Conservation (phyloP, 2,113 vertebrate species). For the Nothocercus nigrocapillus region DNA sequence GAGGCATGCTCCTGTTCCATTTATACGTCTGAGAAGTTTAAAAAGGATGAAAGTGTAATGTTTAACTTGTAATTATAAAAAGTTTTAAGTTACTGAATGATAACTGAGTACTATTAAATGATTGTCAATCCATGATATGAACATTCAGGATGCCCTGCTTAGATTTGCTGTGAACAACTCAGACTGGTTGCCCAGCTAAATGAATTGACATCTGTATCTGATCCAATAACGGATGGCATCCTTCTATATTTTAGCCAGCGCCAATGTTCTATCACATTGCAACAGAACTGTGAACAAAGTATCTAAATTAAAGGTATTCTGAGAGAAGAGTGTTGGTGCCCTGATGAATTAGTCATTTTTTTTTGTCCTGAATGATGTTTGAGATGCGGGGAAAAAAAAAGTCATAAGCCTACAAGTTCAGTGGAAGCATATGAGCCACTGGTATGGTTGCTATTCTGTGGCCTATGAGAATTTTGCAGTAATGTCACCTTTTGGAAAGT, state of each 20-base stretch:
- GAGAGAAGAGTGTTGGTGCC: background rate
- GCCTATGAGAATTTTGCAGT: rapidly evolving
- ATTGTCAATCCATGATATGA: background rate
- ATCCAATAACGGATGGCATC: background rate
- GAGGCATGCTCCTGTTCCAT: background rate
- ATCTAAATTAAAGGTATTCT: background rate
- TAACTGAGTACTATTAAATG: background rate
- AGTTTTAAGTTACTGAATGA: background rate
- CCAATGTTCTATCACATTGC: background rate
- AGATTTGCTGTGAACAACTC: background rate
- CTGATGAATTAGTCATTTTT: constrained; percentile 12
- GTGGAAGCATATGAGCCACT: background rate
- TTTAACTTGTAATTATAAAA: background rate
- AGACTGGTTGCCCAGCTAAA: background rate
- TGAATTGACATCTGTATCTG: background rate
- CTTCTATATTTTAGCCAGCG: constrained; percentile 9
- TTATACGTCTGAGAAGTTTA: background rate
- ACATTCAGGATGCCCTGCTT: background rate
- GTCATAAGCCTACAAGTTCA: background rate
- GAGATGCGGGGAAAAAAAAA: background rate
- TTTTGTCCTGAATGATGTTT: background rate
- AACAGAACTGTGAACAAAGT: background rate
- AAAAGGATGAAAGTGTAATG: background rate
- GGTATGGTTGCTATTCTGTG: background rate
- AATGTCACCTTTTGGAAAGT: background rate